Base-by-base conservation (phyloP, 2,797 vertebrate species). In the Pempheris klunzingeri region DNA sequence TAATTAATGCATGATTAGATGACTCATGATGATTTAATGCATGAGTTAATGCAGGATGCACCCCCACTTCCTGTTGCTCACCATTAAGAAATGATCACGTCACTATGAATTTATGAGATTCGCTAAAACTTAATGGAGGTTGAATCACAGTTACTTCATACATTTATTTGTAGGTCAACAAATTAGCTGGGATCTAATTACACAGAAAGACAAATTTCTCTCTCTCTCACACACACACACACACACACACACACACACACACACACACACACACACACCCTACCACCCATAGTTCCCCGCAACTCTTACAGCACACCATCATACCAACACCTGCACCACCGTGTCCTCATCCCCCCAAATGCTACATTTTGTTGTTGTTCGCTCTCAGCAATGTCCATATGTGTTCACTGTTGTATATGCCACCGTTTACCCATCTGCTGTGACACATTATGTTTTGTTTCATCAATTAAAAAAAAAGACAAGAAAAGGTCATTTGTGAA, bases 381-480 rank as follows among this genome's bases (percentile, higher is more conserved):
- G 20, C 30, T 10, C 41, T 24, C 10, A 22, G 24, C 12, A 17
- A 26, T 11, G 43, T 67, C 53, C 60, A 52, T 28, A 58, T 65
- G 74, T 39, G 30, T 22, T 36, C 22, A 10, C 2, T 39, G 24
- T 50, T 57, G 41, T 63, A 36, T 30, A 22, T 34, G 13, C 17
- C 41, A 47, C 53, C 9, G 32, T 52, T 54, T 26, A 13, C 26
- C 52, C 24, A 49, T 61, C 63, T 75, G 55, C n/a, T 67, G 34
- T 36, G 47, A 43, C 5, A 38, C 22, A 5, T 58, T 9, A 26
- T 44, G 36, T 52, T 24, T 17, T 30, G 32, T 64, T 55, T 47
- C 50, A 36, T 38, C 17, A 20, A 20, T 22, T 43, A 5, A 7
- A 62, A 49, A 36, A 22, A 49, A 12, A 39, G 12, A 30, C 47